Conservation (phyloP, 2,888 invertebrate genomes). For the Malthinus seriepunctatus region DNA sequence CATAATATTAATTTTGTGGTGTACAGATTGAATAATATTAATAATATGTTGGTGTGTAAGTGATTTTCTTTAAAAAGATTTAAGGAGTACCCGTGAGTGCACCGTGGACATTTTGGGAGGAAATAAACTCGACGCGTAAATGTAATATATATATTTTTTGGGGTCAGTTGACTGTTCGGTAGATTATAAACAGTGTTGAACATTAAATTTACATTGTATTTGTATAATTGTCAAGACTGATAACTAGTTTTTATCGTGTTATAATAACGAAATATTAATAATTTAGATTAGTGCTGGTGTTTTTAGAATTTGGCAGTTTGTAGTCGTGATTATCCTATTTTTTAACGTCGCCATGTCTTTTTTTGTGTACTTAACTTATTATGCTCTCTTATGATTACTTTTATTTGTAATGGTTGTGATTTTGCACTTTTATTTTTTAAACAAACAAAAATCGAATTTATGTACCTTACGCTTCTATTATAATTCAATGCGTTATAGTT, state of each 20-base stretch:
- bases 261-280: constrained; percentile 49
- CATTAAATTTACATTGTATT: constrained; percentile 50
- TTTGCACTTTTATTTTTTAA: constrained; percentile 2
- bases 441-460: neutral
- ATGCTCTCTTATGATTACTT: constrained; percentile 13
- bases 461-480: neutral
- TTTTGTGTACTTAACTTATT: constrained; percentile 20
- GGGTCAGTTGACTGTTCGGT: constrained; percentile 51
- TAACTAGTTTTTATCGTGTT: constrained; percentile 54
- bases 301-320: constrained; percentile 40
- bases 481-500: neutral
- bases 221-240: constrained; percentile 56
- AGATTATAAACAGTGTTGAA: constrained; percentile 51
- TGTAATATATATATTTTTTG: constrained; percentile 49
- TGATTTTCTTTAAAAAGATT: constrained; percentile 30
- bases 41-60: constrained; percentile 46
- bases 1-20: constrained; percentile 44
- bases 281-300: constrained; percentile 48
- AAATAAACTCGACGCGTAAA: constrained; percentile 47
- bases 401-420: constrained; percentile 24
- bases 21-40: constrained; percentile 44
- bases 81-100: constrained; percentile 26
- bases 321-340: constrained; percentile 28
- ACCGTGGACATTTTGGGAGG: constrained; percentile 45
- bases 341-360: constrained; percentile 6